Evolutionary conservation across 2,797 vertebrate species (phyloP), one percentile per base, ranked within the genome.

Genomic region (Champsocephalus esox): DNA sequence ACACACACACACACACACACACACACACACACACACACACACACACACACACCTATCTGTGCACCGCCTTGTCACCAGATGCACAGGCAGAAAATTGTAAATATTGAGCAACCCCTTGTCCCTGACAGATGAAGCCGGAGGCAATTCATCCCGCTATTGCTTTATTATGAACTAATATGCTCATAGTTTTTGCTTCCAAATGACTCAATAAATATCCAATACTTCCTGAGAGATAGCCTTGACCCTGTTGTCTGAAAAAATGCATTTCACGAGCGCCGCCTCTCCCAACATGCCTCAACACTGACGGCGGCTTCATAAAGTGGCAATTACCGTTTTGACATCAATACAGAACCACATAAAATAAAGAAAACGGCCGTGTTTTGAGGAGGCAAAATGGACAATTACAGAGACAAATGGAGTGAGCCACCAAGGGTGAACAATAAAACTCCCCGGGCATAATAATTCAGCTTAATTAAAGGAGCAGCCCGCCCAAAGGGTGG

Each of bases 241-340:
- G 93, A 95, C 92, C 90, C 88, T 59, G 78, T 80, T 82, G 83
- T 88, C 86, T 81, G 59, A 64, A 69, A 69, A 77, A 80, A 64
- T 13, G 64, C 69, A 79, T 84, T 84, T 77, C 70, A 57, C 13
- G 8, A 86, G 74, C 66, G 16, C 24, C 9, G 49, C 32, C 65
- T 80, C 76, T 43, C 56, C 73, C 65, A 63, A 71, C 70, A 14
- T 49, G 19, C 81, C 80, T 90, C 91, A 91, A 92, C 83, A 83
- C 79, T 60, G 86, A 83, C 63, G 89, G 86, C 92, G 77, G 87
- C 85, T 90, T 90, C 67, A 68, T 79, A 90, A 94, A 94, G 90
- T 90, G 89, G 88, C 92, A 94, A 94, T 95, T 94, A 95, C 90
- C 11, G 64, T 77, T 80, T 87, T 90, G 89, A 94, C 93, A 92